Base-by-base conservation (phyloP, 1,140 invertebrate genomes). In the Hylaeus anthracinus region DNA sequence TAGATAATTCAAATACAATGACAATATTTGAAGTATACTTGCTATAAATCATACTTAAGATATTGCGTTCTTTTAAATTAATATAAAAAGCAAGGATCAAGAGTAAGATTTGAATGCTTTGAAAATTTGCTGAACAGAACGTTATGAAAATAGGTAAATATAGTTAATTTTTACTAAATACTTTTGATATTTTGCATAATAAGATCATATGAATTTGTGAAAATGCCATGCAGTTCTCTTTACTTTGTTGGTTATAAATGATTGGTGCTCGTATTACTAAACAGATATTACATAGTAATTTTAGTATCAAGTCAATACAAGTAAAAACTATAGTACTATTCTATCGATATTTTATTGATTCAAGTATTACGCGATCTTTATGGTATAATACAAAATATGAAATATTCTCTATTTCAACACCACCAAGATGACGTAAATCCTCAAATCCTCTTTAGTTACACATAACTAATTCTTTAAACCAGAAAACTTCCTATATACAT, bases 11-110 rank as follows among this genome's bases (percentile, higher is more conserved):
- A 83, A 74, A 75, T 64, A 69, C 56, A 76, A 41, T 58, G 63
- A 83, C 76, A 86, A 86, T 86, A 83, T 86, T 65, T 48, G 61
- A 74, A 66, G 5, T 86, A 72, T 72, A 74, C 65, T 77, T 70
- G 63, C 55, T 69, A 61, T 26, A 76, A 64, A 72, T 45, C 45
- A 72, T 55, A 45, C 43, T 63, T 64, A 45, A 74, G 43, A 69
- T 12, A 37, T 55, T 77, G 48, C 45, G n/a, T 81, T 76, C 63
- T 67, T 15, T 80, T 26, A 63, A 64, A 65, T 3, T 58, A 51
- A 43, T 43, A n/a, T 60, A 45, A 67, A 61, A 5, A 37, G 10
- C 45, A 15, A 55, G 37, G 12, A 55, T 56, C 64, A 9, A 14
- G 15, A 12, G 1, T 75, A 55, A 67, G 12, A 53, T 53, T 67